phyloP scores from a whole-genome alignment of 2,888 invertebrate genomes.

The Lithophane leautieri region DNA sequence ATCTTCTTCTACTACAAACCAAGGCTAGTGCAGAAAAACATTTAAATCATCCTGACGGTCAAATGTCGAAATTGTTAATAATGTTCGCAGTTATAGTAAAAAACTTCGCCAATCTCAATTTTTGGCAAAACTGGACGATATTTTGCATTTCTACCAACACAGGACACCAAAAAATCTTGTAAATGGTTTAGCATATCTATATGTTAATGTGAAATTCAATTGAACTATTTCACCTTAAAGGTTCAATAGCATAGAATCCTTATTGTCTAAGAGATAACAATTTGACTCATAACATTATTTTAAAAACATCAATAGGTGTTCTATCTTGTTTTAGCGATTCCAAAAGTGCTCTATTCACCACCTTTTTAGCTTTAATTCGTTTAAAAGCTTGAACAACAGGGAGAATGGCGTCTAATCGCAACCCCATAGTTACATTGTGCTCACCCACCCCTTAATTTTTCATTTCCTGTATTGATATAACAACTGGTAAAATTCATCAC shows the following conservation, averaged over 20 bases:
- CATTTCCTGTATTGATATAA: conserved; percentile 76
- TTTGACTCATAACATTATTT: background rate
- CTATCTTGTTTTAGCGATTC: background rate
- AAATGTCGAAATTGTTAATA: conserved; percentile 25
- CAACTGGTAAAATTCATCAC: conserved; percentile 57
- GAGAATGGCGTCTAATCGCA: conserved; percentile 32
- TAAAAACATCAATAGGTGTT: background rate
- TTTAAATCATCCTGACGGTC: conserved; percentile 4
- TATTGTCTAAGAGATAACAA: background rate
- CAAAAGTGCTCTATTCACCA: background rate
- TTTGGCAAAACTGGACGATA: background rate
- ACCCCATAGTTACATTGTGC: conserved; percentile 53
- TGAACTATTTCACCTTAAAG: background rate
- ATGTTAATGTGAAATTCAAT: background rate
- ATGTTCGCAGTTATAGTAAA: conserved; percentile 8
- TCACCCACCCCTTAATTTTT: conserved; percentile 65
- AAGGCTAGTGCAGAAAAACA: conserved; percentile 33
- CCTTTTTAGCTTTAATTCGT: conserved; percentile 21
- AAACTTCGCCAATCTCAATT: background rate
- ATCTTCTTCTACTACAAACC: conserved; percentile 35
- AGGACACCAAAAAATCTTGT: background rate
- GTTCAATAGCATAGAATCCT: too few species aligned
- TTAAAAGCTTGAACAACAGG: conserved; percentile 39
- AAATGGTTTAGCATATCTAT: too few species aligned
- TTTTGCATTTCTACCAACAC: background rate